Evolutionary conservation across 2,888 invertebrate genomes (phyloP), one percentile per base, ranked within the genome.

Genomic region (Cynaeus angustus): DNA sequence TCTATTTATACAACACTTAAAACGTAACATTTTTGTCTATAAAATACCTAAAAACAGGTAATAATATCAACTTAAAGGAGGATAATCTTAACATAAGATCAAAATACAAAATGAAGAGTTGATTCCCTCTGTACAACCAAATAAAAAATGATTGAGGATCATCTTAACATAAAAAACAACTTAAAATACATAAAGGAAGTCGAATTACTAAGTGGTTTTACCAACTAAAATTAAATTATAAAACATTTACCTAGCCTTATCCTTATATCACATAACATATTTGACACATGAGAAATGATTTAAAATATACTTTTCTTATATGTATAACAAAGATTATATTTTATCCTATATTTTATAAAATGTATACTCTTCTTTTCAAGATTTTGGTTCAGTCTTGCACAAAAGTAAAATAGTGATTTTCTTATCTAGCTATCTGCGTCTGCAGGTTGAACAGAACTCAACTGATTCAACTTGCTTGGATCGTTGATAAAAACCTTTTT

Each of bases 401-500:
- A 69, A 72, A 73, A 67, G 75, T 72, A 71, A 41, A 64, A 68
- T 56, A 72, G 68, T 74, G 67, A 58, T 73, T 65, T 58, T 30
- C 14, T 64, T 52, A 71, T 52, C 77, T 80, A 81, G 74, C 78
- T 76, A 75, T 80, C 80, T 69, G 77, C 76, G 72, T 79, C 79
- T 70, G 77, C 68, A 69, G 69, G 73, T 64, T 78, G n/a, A n/a
- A n/a, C 79, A 69, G 77, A 71, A 70, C 75, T 80, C 77, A 83
- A 73, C 74, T 83, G 82, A 74, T 91, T 92, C 81, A 94, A 85
- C 85, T 94, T 94, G 16, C 89, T 90, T 4, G 94, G 93, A 85
- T 94, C 94, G 80, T 94, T 94, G 78, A 93, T 92, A 81, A 93
- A 92, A 73, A 95, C 88, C 81, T 92, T 94, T 79, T 92, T 91